These are phyloP conservation scores for Rhopalosiphum padi DNA, from an alignment of 1,140 invertebrate genomes.

Conservation along the genomic window DNA sequence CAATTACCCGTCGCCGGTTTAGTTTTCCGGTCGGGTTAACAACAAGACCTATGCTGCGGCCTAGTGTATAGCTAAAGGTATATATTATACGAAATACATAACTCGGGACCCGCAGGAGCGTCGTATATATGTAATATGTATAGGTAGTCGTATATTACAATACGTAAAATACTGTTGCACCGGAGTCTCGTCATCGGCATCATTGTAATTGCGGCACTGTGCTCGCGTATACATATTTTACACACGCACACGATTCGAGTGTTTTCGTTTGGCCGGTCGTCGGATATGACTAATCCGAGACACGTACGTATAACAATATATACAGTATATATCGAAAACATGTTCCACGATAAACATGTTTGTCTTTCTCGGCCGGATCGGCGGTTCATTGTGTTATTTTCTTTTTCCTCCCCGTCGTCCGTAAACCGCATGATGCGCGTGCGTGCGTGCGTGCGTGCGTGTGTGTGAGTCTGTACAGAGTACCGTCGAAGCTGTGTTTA, in stretches of 20 bases:
- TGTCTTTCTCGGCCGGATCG: slow-evolving; percentile 12
- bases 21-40: background rate
- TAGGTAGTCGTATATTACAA: no score
- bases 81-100: background rate
- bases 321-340: slow-evolving; percentile 27
- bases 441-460: background rate
- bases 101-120: no score
- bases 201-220: background rate
- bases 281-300: slow-evolving; percentile 42
- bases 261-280: background rate
- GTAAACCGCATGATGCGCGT: background rate
- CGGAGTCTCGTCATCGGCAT: no score
- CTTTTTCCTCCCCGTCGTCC: background rate
- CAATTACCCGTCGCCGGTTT: background rate
- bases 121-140: no score
- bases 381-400: background rate
- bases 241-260: background rate
- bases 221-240: background rate
- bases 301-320: background rate
- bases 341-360: slow-evolving; percentile 52
- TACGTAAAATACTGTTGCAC: background rate
- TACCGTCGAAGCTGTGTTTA: background rate
- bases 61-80: no score
- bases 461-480: background rate
- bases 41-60: background rate